Evolutionary conservation across 1,140 invertebrate species (phyloP), one percentile per base, ranked within the genome.

Genomic region (Plutomurus gul): DNA sequence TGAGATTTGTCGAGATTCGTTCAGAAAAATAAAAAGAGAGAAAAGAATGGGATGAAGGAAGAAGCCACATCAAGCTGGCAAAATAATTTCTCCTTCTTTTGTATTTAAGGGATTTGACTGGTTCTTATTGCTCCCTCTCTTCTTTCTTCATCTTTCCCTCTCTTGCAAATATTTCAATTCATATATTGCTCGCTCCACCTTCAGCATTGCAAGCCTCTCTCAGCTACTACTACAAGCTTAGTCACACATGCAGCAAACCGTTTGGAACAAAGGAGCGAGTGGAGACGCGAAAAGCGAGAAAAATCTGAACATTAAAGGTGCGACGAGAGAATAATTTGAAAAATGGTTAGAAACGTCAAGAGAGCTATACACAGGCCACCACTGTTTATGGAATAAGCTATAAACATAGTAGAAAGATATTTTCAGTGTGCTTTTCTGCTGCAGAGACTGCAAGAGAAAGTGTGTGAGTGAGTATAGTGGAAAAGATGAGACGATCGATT

Each of bases 401-500:
- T 16, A 22, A 49, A 22, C 4, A 22, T 22, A 4, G 18, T 46
- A 46, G 5, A 46, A 1, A 46, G 43, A 16, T 16, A 1, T 8
- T n/a, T n/a, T n/a, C n/a, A n/a, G n/a, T n/a, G n/a, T n/a, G n/a
- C n/a, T n/a, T n/a, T n/a, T n/a, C n/a, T n/a, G n/a, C n/a, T n/a
- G n/a, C n/a, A n/a, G n/a, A n/a, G n/a, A n/a, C n/a, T n/a, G n/a
- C 1, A 13, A 8, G 2, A 43, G 2, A 43, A n/a, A 43, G 39
- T 43, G 39, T 43, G 39, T 43, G n/a, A 13, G 10, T 25, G 56
- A 65, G 0, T 65, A 33, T 65, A 65, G 56, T 43, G 11, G 11
- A 8, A 33, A 65, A 33, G 27, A 16, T 36, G 27, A 65, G 18
- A 30, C 76, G 76, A 77, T 77, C 37, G 76, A 78, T 78, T 78